A percentile compares a stretch with the other conserved stretches of the same genome.
Evolutionary conservation across 2,888 invertebrate species (phyloP).

Genomic region (Stomorhina lunata): DNA sequence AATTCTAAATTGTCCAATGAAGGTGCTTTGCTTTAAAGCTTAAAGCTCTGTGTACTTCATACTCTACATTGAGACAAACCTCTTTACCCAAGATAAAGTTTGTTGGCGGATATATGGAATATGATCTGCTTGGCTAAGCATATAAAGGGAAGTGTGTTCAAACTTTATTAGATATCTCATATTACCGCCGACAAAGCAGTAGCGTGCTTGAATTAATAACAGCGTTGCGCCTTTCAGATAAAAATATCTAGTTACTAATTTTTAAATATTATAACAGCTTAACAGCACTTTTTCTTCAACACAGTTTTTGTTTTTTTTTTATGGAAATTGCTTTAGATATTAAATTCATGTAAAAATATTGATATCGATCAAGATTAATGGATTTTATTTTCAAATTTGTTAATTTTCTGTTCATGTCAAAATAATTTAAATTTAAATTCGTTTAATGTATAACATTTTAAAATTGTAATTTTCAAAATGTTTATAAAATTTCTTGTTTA

Average conservation of each 20-base stretch:
- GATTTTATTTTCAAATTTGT: background rate
- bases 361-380: conserved; percentile 13
- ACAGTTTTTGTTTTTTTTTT: background rate
- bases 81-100: too few species aligned
- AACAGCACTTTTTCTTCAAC: background rate
- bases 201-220: background rate
- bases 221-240: background rate
- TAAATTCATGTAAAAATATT: conserved; percentile 14
- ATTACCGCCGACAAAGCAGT: background rate
- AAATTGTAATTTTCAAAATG: too few species aligned
- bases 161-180: too few species aligned
- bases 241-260: background rate
- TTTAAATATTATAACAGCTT: background rate
- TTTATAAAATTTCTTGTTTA: too few species aligned
- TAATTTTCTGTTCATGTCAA: conserved; percentile 16
- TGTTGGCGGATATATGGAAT: too few species aligned
- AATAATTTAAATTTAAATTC: conserved; percentile 17
- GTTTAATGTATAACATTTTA: background rate
- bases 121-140: too few species aligned
- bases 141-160: too few species aligned
- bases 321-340: background rate
- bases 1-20: too few species aligned
- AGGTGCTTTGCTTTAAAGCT: too few species aligned
- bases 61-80: background rate
- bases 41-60: background rate